Conservation (phyloP, 30 jellyfish, hydroid and myxozoan genomes). For the Pseudorhiza aurosa region DNA sequence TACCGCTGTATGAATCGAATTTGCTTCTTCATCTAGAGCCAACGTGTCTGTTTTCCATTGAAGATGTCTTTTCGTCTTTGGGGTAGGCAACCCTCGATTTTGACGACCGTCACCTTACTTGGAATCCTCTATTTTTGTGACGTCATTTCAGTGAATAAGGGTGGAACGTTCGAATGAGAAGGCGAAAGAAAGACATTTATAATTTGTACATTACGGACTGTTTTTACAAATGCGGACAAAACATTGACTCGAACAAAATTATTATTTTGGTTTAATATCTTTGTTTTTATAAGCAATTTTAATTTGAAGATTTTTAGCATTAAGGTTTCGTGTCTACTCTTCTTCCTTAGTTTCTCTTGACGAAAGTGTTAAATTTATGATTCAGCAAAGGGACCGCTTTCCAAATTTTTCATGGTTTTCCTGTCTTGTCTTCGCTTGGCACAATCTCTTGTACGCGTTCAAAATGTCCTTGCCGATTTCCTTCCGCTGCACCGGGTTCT, state of each 20-base stretch:
- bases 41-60: too few species aligned
- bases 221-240: conserved; percentile 45
- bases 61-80: too few species aligned
- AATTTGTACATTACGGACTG: conserved; percentile 67
- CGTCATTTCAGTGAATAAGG: conserved; percentile 29
- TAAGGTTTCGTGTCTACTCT: not conserved
- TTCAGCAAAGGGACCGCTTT: not conserved
- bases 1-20: too few species aligned
- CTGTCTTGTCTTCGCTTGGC: too few species aligned
- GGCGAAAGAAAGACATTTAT: conserved; percentile 30
- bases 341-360: not conserved
- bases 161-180: conserved; percentile 58
- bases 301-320: conserved; percentile 29
- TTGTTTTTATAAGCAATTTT: conserved; percentile 53
- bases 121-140: conserved; percentile 1
- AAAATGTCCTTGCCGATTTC: too few species aligned
- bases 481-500: too few species aligned
- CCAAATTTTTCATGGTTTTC: too few species aligned
- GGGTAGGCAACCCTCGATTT: too few species aligned
- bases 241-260: conserved; percentile 26
- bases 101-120: too few species aligned
- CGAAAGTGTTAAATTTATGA: not conserved
- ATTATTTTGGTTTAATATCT: not conserved
- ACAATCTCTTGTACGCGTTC: too few species aligned
- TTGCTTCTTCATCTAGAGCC: too few species aligned